Evolutionary conservation across 2,113 vertebrate species (phyloP).

Genomic region (Otus sunia): DNA sequence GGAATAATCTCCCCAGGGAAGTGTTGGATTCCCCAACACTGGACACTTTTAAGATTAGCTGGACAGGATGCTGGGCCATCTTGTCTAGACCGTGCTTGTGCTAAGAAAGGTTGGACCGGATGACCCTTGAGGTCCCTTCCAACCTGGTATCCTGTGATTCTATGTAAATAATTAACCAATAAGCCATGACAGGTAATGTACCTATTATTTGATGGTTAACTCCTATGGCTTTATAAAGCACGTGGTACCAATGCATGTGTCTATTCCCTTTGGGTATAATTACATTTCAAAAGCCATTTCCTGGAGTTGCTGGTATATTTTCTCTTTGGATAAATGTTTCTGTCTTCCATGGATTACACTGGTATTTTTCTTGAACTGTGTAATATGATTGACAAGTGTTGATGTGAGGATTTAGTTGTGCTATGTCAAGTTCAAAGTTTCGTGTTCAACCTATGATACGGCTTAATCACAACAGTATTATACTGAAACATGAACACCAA

Average conservation of each 20-base stretch:
- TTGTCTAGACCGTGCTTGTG: not conserved
- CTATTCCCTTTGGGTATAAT: slow-evolving; percentile 35
- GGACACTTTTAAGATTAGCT: not conserved
- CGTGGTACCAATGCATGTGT: not conserved
- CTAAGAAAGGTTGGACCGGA: not conserved
- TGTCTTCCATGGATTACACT: not conserved
- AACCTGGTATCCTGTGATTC: not conserved
- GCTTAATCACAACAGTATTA: not conserved
- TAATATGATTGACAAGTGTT: not conserved
- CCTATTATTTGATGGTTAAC: not conserved
- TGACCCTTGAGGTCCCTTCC: not conserved
- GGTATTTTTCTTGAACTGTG: not conserved
- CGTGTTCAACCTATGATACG: not conserved
- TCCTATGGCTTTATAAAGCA: slow-evolving; percentile 1
- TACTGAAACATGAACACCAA: not conserved
- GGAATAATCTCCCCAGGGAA: not conserved
- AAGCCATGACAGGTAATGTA: not conserved
- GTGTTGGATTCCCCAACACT: not conserved
- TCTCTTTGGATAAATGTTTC: slow-evolving; percentile 16
- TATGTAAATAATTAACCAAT: slow-evolving; percentile 30
- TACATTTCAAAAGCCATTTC: slow-evolving; percentile 23
- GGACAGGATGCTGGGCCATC: not conserved
- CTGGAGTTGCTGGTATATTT: not conserved
- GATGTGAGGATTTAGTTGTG: not conserved
- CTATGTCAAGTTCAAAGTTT: not conserved